These are phyloP conservation scores for Melanotaenia nigrans DNA, from an alignment of 2,797 vertebrate genomes.

Conservation along the genomic window DNA sequence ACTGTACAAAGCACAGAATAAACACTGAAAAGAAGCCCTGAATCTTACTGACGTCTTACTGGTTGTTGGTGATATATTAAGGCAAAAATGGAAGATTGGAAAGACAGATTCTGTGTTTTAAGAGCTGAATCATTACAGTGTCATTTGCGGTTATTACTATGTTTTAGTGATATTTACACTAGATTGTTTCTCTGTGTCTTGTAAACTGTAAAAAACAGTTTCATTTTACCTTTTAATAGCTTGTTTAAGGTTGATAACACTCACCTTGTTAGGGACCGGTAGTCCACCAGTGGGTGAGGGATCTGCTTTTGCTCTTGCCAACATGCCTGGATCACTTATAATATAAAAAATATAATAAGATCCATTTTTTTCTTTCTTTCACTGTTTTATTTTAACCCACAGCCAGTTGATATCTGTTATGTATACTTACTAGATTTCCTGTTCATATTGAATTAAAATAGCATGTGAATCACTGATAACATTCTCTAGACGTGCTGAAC, in stretches of 20 bases:
- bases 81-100: background rate
- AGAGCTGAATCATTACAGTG: background rate
- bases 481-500: too few species aligned
- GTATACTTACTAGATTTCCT: background rate
- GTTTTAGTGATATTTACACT: constrained; percentile 15
- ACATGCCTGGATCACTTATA: constrained; percentile 6
- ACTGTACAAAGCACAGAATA: background rate
- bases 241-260: constrained; percentile 2
- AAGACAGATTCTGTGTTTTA: background rate
- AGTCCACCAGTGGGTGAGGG: constrained; percentile 13
- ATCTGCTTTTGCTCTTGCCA: constrained; percentile 10
- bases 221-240: background rate
- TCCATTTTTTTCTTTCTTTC: background rate
- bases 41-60: background rate
- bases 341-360: background rate
- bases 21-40: background rate
- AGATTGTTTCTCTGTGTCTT: constrained; percentile 3
- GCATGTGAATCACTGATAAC: background rate
- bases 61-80: background rate
- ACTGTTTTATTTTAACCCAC: too few species aligned
- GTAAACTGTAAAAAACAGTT: background rate
- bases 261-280: constrained; percentile 13
- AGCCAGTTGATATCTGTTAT: background rate
- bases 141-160: background rate
- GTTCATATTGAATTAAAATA: background rate